These are phyloP conservation scores for Drosophila colorata DNA, from an alignment of 2,888 invertebrate species.

Conservation along the genomic window DNA sequence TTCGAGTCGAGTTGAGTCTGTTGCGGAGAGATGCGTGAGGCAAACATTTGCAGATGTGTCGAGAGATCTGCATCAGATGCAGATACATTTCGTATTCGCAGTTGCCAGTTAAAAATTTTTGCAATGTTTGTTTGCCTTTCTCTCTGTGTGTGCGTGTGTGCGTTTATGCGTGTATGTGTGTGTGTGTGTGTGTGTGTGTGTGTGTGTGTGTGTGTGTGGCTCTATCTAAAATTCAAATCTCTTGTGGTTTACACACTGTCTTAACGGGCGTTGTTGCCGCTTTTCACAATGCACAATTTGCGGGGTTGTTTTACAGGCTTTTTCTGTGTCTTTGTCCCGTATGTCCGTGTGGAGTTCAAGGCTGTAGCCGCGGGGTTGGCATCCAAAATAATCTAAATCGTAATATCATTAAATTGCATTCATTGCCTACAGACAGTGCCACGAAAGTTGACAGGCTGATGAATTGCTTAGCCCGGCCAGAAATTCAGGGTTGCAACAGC, in stretches of 20 bases:
- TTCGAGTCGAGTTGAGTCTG: constrained; percentile 8
- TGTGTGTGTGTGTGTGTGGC: constrained; percentile 36
- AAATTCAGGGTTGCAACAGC: constrained; percentile 4
- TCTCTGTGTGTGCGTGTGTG: constrained; percentile 5
- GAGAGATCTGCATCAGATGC: constrained; percentile 60
- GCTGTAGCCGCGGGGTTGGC: constrained; percentile 47
- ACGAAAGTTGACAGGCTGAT: constrained; percentile 28
- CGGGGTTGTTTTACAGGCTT: constrained; percentile 56
- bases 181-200: constrained; percentile 25
- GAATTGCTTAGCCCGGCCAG: constrained; percentile 18
- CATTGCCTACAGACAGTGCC: constrained; percentile 44
- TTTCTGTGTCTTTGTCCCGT: not conserved
- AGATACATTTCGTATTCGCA: constrained; percentile 60
- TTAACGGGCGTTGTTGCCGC: constrained; percentile 59
- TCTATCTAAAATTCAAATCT: constrained; percentile 80
- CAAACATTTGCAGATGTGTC: constrained; percentile 60
- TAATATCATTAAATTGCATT: constrained; percentile 73
- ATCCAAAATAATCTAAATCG: constrained; percentile 38
- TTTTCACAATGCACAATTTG: constrained; percentile 71
- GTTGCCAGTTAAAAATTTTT: constrained; percentile 61
- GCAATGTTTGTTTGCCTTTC: constrained; percentile 56
- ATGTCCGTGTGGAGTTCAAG: constrained; percentile 59
- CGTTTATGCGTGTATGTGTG: constrained; percentile 24
- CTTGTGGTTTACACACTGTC: constrained; percentile 65
- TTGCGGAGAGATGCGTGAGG: constrained; percentile 43